Percentiles rank a stretch among this genome's conserved stretches.
Conservation (phyloP, 1,140 invertebrate genomes). For the Apis cerana region DNA sequence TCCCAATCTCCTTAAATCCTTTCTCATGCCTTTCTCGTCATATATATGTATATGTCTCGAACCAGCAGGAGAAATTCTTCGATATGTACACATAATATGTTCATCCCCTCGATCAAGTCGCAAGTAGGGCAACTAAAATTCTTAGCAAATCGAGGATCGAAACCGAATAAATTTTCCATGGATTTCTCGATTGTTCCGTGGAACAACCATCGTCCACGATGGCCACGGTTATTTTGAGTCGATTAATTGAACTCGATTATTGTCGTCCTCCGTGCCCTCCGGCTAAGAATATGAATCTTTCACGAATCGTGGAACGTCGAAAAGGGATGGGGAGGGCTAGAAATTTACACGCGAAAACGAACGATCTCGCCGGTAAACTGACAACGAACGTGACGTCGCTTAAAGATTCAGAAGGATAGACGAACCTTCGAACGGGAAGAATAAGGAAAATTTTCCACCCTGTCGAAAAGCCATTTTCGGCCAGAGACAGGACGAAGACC, state of each 20-base stretch:
- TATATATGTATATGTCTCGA: not conserved
- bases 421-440: conserved; percentile 20
- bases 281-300: conserved; percentile 51
- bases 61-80: not conserved
- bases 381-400: conserved; percentile 70
- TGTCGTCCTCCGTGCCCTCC: not conserved
- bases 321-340: not conserved
- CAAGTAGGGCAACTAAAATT: conserved; percentile 23
- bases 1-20: not conserved
- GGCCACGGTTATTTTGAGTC: conserved; percentile 55
- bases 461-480: conserved; percentile 44
- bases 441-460: conserved; percentile 33
- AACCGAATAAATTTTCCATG: conserved; percentile 8
- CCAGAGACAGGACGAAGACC: conserved; percentile 42
- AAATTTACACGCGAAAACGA: conserved; percentile 62
- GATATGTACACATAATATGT: not conserved
- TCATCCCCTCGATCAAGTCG: not conserved
- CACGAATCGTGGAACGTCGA: conserved; percentile 19
- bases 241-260: conserved; percentile 62
- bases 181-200: not conserved
- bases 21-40: not conserved
- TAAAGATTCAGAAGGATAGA: conserved; percentile 63
- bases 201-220: not conserved
- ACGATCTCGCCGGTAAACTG: conserved; percentile 62
- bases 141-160: not conserved